A percentile compares a stretch with the other conserved stretches of the same genome.
Conservation (phyloP, 1,140 invertebrate species). For the Trinorchestia longiramus region DNA sequence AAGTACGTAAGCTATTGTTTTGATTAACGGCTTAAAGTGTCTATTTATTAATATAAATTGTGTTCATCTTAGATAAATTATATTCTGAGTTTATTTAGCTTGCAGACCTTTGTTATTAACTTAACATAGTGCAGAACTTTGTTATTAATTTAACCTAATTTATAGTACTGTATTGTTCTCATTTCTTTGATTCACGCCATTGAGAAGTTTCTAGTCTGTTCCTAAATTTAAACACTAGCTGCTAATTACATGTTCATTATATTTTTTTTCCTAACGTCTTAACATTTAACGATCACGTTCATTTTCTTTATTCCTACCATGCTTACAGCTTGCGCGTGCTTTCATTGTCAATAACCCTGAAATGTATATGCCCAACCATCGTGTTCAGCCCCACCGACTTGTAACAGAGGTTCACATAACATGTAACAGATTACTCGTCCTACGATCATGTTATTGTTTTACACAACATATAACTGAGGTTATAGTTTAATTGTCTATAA, state of each 20-base stretch:
- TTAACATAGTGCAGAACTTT: too few species aligned
- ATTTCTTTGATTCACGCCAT: neutral
- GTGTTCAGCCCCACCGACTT: too few species aligned
- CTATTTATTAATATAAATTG: neutral
- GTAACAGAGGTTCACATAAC: too few species aligned
- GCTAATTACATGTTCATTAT: too few species aligned
- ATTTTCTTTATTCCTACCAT: neutral
- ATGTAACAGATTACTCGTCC: too few species aligned
- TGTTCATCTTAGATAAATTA: neutral
- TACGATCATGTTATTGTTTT: too few species aligned
- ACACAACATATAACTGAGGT: too few species aligned
- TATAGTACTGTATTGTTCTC: neutral
- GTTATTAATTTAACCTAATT: neutral
- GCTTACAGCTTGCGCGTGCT: neutral
- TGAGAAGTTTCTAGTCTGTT: neutral
- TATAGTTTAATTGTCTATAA: too few species aligned
- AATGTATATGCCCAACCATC: too few species aligned
- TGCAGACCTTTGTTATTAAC: neutral
- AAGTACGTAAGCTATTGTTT: neutral
- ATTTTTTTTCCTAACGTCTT: too few species aligned
- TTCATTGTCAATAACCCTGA: neutral
- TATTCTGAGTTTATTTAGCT: neutral
- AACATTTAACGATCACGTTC: neutral
- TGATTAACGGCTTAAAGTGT: neutral
- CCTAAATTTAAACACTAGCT: neutral